Conservation (phyloP, 2,113 vertebrate species). For the Poicephalus gulielmi region DNA sequence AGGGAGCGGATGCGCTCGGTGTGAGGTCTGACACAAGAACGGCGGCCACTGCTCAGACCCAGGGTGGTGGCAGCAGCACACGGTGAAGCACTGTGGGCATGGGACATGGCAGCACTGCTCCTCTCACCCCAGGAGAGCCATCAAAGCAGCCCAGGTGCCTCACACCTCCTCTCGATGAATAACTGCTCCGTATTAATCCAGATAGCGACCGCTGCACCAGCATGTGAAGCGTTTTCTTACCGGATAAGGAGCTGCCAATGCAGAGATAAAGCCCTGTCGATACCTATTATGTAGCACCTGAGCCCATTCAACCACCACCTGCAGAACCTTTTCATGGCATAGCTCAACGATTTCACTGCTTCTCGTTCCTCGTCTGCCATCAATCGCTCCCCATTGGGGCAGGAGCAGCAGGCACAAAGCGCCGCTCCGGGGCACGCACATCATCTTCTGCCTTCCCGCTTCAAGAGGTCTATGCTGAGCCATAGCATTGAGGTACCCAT, state of each 20-base stretch:
- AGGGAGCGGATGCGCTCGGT: accelerated
- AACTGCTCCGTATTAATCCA: neutral
- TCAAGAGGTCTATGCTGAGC: neutral
- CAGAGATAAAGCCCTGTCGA: neutral
- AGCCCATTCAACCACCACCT: conserved; percentile 67
- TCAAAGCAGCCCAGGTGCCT: neutral
- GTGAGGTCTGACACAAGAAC: accelerated
- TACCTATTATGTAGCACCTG: conserved; percentile 59
- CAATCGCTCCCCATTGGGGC: neutral
- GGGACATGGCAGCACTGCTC: neutral
- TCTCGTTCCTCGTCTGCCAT: neutral
- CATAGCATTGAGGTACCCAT: neutral
- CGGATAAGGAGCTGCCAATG: neutral
- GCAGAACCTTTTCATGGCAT: conserved; percentile 52
- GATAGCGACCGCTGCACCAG: accelerated
- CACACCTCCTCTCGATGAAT: neutral
- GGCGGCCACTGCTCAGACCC: neutral
- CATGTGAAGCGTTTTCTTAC: neutral
- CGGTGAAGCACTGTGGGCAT: accelerated
- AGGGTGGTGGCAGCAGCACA: neutral
- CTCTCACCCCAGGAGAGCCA: neutral
- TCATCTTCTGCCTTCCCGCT: neutral
- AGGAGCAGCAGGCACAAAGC: neutral
- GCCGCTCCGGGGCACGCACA: neutral
- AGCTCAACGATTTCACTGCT: neutral